Conservation (phyloP, 2,797 vertebrate species). For the Gastrophryne carolinensis region DNA sequence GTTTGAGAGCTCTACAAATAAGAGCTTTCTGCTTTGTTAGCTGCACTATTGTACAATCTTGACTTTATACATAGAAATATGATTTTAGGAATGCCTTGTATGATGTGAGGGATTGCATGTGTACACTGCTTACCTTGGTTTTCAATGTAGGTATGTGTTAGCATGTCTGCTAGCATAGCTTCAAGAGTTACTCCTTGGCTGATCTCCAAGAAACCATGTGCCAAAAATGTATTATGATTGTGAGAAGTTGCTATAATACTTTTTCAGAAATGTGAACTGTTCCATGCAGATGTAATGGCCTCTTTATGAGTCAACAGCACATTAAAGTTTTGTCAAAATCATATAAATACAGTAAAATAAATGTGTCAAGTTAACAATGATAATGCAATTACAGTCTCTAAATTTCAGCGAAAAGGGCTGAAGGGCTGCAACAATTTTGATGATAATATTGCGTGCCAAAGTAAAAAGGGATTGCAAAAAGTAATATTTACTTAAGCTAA, state of each 20-base stretch:
- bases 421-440: conserved; percentile 6
- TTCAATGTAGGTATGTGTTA: neutral
- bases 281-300: neutral
- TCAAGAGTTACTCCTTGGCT: neutral
- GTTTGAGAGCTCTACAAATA: no score
- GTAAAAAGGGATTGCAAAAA: neutral
- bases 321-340: neutral
- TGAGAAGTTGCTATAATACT: neutral
- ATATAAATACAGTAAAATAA: conserved; percentile 1
- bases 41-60: no score
- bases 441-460: conserved; percentile 21
- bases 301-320: neutral
- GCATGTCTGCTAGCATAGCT: neutral
- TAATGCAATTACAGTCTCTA: neutral
- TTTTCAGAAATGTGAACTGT: neutral
- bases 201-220: neutral
- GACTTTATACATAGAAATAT: no score
- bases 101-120: neutral
- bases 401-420: neutral
- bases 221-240: neutral
- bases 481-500: conserved; percentile 27
- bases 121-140: neutral
- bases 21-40: no score
- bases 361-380: conserved; percentile 15
- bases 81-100: no score